A percentile compares a stretch with the other conserved stretches of the same genome.
Evolutionary conservation across 2,888 invertebrate species (phyloP).

Genomic region (Graphium colonna): DNA sequence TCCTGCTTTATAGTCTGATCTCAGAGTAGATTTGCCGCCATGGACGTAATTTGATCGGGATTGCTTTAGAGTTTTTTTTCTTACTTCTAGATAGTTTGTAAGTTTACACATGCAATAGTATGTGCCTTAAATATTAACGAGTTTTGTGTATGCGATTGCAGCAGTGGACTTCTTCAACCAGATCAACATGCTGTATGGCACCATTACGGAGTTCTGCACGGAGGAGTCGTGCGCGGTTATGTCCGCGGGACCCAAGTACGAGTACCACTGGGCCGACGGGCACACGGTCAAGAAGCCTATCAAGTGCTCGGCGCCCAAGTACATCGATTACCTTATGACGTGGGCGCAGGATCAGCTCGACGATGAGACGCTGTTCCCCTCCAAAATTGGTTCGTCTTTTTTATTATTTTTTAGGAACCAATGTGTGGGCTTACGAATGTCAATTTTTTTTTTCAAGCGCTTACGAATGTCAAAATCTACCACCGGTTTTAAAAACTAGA

Average conservation of each 20-base stretch:
- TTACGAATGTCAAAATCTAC: neutral
- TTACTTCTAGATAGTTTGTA: too few species aligned
- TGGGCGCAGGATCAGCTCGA: constrained; percentile 99
- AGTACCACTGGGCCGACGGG: constrained; percentile 99
- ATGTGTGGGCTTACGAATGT: too few species aligned
- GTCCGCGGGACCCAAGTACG: constrained; percentile 99
- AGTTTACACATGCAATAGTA: too few species aligned
- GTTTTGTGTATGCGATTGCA: too few species aligned
- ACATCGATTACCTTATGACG: constrained; percentile 99
- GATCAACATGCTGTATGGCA: constrained; percentile 99
- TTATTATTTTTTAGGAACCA: too few species aligned
- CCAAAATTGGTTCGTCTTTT: constrained; percentile 92
- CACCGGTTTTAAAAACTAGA: too few species aligned
- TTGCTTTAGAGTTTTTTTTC: too few species aligned
- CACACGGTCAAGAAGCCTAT: constrained; percentile 99
- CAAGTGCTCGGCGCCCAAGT: constrained; percentile 99
- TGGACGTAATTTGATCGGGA: too few species aligned
- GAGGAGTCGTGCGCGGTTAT: constrained; percentile 98
- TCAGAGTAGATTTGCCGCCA: too few species aligned
- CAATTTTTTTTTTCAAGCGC: neutral
- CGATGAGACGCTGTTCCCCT: constrained; percentile 98
- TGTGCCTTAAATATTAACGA: too few species aligned
- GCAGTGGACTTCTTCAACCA: constrained; percentile 99
- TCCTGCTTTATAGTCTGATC: too few species aligned
- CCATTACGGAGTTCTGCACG: constrained; percentile 99